These are phyloP conservation scores for Bombus breviceps DNA, from an alignment of 1,140 invertebrate genomes.

Conservation along the genomic window DNA sequence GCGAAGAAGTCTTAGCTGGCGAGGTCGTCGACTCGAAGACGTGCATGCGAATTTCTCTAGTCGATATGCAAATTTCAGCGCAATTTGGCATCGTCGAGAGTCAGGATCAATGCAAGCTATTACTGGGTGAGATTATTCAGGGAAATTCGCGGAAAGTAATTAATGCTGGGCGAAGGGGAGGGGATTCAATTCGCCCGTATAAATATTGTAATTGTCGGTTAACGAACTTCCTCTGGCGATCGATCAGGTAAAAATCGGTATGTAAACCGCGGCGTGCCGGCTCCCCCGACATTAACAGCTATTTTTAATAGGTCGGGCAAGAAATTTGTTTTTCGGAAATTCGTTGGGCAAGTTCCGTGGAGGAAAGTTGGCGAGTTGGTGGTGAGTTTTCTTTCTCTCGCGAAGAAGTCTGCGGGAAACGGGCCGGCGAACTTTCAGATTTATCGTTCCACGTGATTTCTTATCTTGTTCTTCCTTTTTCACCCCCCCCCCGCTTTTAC, in stretches of 20 bases:
- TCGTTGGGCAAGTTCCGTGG: neutral
- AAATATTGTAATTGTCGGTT: conserved; percentile 33
- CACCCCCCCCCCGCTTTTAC: too few relatives aligned
- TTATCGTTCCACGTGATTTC: conserved; percentile 35
- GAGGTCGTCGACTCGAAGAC: conserved; percentile 15
- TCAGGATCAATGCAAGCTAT: conserved; percentile 55
- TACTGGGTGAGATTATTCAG: conserved; percentile 49
- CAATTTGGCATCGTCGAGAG: conserved; percentile 15
- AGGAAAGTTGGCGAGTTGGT: conserved; percentile 1
- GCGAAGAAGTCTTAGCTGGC: conserved; percentile 33
- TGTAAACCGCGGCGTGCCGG: neutral
- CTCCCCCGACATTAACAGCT: neutral
- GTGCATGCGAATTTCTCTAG: conserved; percentile 45
- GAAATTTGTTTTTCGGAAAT: conserved; percentile 28
- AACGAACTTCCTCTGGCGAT: conserved; percentile 28
- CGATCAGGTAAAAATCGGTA: conserved; percentile 9
- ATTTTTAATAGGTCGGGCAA: neutral
- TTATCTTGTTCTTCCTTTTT: neutral
- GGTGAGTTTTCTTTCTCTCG: neutral
- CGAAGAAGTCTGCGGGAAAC: neutral
- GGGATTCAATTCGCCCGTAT: conserved; percentile 41
- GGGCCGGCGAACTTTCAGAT: conserved; percentile 21
- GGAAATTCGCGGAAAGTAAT: conserved; percentile 48
- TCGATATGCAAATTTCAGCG: conserved; percentile 57
- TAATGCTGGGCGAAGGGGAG: conserved; percentile 8